These are phyloP conservation scores for Aviceda subcristata DNA, from an alignment of 2,113 vertebrate genomes.

Conservation along the genomic window DNA sequence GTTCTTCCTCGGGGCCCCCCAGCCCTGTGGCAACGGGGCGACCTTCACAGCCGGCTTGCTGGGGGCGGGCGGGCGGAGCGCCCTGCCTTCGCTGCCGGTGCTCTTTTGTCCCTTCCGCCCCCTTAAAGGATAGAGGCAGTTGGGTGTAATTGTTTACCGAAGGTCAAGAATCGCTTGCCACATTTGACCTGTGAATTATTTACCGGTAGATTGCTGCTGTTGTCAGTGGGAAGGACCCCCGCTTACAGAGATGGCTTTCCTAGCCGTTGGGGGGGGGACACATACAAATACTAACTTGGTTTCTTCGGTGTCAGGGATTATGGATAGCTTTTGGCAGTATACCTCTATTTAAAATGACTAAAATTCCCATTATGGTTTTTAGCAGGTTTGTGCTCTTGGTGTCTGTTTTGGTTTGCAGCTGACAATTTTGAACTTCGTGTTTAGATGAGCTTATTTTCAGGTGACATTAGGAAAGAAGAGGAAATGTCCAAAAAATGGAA, in stretches of 20 bases:
- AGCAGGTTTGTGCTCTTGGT: background rate
- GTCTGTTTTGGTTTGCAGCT: background rate
- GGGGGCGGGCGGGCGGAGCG: background rate
- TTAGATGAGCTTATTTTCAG: background rate
- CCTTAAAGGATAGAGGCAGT: background rate
- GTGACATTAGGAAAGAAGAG: background rate
- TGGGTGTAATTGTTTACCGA: background rate
- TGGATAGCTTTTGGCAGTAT: background rate
- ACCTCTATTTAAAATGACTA: background rate
- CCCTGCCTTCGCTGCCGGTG: background rate
- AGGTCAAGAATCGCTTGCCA: background rate
- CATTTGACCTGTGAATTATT: background rate
- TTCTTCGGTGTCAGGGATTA: background rate
- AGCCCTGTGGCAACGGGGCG: background rate
- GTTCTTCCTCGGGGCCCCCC: background rate
- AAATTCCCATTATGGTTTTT: background rate
- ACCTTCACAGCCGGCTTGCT: constrained; percentile 13
- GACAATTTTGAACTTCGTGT: background rate
- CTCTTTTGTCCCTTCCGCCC: background rate
- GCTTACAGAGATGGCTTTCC: accelerated
- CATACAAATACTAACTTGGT: background rate
- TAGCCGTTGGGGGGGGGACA: background rate
- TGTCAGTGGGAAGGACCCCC: background rate
- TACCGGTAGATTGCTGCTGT: background rate
- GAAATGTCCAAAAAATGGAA: background rate